Conservation (phyloP, 2,113 vertebrate species). For the Cepphus grylle region DNA sequence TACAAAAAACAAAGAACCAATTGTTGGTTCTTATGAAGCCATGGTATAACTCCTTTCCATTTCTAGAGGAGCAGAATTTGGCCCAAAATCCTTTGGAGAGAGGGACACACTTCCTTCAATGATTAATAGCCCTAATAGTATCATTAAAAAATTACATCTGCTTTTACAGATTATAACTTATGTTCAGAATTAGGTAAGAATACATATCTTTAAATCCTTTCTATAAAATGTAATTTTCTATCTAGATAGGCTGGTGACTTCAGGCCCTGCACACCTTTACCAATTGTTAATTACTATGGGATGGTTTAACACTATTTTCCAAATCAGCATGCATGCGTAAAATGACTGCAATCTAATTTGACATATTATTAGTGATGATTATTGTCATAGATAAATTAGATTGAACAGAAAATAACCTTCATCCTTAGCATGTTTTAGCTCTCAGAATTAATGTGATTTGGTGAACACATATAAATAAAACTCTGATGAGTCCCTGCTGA, state of each 20-base stretch:
- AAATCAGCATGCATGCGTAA: conserved; percentile 80
- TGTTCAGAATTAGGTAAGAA: conserved; percentile 66
- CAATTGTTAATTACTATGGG: conserved; percentile 74
- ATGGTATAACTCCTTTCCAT: not conserved
- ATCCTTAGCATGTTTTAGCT: conserved; percentile 86
- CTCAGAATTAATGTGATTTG: conserved; percentile 87
- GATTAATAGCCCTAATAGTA: conserved; percentile 64
- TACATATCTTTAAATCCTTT: conserved; percentile 65
- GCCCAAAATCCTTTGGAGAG: conserved; percentile 7
- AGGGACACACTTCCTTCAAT: not conserved
- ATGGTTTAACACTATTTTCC: conserved; percentile 76
- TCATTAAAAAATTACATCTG: conserved; percentile 45
- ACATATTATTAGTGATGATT: conserved; percentile 86
- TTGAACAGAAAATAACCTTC: conserved; percentile 87
- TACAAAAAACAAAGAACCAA: not conserved
- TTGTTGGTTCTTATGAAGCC: not conserved
- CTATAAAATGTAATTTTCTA: conserved; percentile 74
- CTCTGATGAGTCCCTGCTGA: conserved; percentile 84
- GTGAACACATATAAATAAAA: conserved; percentile 88
- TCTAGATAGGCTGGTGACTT: conserved; percentile 69
- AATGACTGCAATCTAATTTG: conserved; percentile 83
- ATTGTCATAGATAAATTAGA: conserved; percentile 88
- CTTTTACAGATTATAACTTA: conserved; percentile 66
- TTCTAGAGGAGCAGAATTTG: not conserved
- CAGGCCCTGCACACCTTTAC: conserved; percentile 67